Evolutionary conservation across 1,140 invertebrate genomes (phyloP).

Genomic region (Probaryconus sp.): DNA sequence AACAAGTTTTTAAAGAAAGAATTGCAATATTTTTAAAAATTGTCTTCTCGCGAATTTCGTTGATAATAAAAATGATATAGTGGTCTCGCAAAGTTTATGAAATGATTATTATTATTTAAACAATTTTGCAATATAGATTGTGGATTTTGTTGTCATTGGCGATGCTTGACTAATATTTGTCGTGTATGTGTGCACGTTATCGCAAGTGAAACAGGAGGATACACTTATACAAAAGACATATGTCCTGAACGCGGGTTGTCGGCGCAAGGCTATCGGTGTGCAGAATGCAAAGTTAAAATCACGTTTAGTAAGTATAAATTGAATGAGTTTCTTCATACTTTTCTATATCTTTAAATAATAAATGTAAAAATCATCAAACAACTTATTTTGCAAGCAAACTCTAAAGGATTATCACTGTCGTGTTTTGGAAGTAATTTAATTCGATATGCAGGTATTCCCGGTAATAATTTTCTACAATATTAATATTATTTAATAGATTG

Average conservation of each 20-base stretch:
- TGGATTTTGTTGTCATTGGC: slow-evolving; percentile 84
- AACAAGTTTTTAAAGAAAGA: too few species aligned
- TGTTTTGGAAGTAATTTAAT: slow-evolving; percentile 75
- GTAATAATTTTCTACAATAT: slow-evolving; percentile 32
- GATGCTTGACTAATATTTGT: slow-evolving; percentile 85
- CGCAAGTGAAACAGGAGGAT: slow-evolving; percentile 85
- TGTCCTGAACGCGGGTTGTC: slow-evolving; percentile 90
- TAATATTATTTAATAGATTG: slow-evolving; percentile 2
- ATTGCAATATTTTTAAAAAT: too few species aligned
- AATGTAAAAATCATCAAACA: slow-evolving; percentile 31
- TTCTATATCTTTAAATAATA: background rate
- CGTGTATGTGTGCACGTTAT: slow-evolving; percentile 88
- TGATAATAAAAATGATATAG: too few species aligned
- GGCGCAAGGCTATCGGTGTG: slow-evolving; percentile 87
- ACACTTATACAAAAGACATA: slow-evolving; percentile 83
- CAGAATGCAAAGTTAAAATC: slow-evolving; percentile 86
- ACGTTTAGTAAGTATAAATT: slow-evolving; percentile 84
- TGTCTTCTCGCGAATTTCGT: too few species aligned
- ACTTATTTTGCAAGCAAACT: slow-evolving; percentile 72
- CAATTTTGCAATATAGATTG: slow-evolving; percentile 79
- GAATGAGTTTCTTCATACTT: background rate
- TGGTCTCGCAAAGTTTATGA: background rate
- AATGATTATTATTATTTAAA: background rate
- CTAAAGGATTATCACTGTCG: slow-evolving; percentile 75
- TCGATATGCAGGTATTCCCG: slow-evolving; percentile 70